phyloP scores from a whole-genome alignment of 2,113 vertebrate genomes.

The Micronycteris hirsuta region DNA sequence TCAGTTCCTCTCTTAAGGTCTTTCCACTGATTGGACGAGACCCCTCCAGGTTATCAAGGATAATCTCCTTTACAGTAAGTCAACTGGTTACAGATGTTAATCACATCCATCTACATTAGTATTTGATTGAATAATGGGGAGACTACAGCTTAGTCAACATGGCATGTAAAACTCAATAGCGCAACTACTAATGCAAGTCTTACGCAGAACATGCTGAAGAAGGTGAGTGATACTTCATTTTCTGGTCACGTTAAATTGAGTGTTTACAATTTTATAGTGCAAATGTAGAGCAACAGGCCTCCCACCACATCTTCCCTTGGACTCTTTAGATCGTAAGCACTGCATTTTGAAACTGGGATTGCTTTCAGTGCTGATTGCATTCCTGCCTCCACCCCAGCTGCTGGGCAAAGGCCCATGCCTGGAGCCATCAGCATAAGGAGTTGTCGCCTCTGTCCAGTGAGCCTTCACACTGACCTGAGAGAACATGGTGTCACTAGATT shows the following conservation, averaged over 20 bases:
- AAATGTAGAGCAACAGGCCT: neutral
- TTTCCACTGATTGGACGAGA: neutral
- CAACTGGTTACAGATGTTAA: neutral
- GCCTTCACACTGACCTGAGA: neutral
- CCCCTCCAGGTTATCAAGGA: no score
- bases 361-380: neutral
- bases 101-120: no score
- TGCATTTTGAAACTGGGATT: neutral
- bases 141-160: neutral
- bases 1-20: neutral
- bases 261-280: neutral
- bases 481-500: neutral
- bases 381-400: neutral
- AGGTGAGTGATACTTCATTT: neutral
- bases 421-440: no score
- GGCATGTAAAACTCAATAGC: neutral
- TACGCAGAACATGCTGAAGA: neutral
- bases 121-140: neutral
- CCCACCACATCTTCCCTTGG: neutral
- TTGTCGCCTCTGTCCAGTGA: no score
- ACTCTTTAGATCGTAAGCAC: neutral
- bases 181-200: neutral
- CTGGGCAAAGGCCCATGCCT: neutral
- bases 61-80: neutral
- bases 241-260: neutral